phyloP scores from a whole-genome alignment of 1,140 invertebrate genomes.

The Brachionus rotundiformis region DNA sequence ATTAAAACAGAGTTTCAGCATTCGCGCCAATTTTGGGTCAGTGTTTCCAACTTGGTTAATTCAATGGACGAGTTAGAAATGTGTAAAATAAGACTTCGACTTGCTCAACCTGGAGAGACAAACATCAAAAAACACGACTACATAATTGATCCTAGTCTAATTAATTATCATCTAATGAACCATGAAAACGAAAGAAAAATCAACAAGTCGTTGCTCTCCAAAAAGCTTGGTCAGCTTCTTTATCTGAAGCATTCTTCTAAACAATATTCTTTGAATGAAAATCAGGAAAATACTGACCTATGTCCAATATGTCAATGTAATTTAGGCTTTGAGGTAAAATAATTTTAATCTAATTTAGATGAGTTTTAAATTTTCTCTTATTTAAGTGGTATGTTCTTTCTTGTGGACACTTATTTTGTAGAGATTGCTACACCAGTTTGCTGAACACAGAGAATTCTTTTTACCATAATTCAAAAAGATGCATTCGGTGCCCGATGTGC shows the following conservation, averaged over 20 bases:
- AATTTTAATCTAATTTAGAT: not conserved
- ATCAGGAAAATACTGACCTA: slow-evolving; percentile 68
- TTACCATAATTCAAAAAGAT: slow-evolving; percentile 54
- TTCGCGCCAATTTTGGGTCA: slow-evolving; percentile 69
- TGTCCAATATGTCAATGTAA: slow-evolving; percentile 73
- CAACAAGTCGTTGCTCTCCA: slow-evolving; percentile 59
- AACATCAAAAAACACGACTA: slow-evolving; percentile 57
- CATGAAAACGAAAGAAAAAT: slow-evolving; percentile 20
- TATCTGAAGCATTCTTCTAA: slow-evolving; percentile 68
- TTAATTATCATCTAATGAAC: slow-evolving; percentile 55
- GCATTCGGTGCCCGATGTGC: slow-evolving; percentile 71
- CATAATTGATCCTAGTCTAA: slow-evolving; percentile 65
- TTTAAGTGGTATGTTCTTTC: slow-evolving; percentile 69
- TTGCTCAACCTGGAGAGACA: slow-evolving; percentile 65
- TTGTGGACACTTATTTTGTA: slow-evolving; percentile 73
- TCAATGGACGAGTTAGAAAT: slow-evolving; percentile 75
- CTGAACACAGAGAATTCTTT: slow-evolving; percentile 58
- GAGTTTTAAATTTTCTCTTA: slow-evolving; percentile 55
- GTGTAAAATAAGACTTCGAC: slow-evolving; percentile 71
- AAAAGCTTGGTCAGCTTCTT: slow-evolving; percentile 66
- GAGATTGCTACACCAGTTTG: slow-evolving; percentile 68
- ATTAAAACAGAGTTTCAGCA: slow-evolving; percentile 55
- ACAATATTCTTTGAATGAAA: slow-evolving; percentile 58
- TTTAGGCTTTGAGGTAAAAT: slow-evolving; percentile 63
- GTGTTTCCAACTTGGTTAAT: slow-evolving; percentile 68